Evolutionary conservation across 1,140 invertebrate genomes (phyloP).

Genomic region (Drosophila sturtevanti): DNA sequence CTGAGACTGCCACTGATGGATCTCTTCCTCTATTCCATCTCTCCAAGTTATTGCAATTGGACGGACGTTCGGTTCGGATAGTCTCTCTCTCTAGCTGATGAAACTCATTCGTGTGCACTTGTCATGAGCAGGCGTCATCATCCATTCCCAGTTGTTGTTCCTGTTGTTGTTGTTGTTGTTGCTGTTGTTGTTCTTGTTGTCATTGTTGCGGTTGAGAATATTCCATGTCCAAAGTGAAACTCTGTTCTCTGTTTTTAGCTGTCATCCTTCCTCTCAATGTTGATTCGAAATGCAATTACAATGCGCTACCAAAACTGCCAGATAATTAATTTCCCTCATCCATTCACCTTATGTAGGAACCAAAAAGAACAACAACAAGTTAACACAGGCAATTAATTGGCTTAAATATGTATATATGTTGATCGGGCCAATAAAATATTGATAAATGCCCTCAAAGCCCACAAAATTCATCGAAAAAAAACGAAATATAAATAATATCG

Average conservation of each 20-base stretch:
- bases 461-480: slow-evolving; percentile 36
- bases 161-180: too few relatives aligned
- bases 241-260: not conserved
- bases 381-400: slow-evolving; percentile 52
- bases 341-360: not conserved
- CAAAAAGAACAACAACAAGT: slow-evolving; percentile 18
- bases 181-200: slow-evolving; percentile 23
- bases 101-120: slow-evolving; percentile 61
- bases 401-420: too few relatives aligned
- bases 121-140: slow-evolving; percentile 40
- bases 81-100: slow-evolving; percentile 29
- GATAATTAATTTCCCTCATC: slow-evolving; percentile 42
- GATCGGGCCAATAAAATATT: slow-evolving; percentile 52
- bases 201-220: slow-evolving; percentile 21
- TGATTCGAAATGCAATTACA: slow-evolving; percentile 39
- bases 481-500: slow-evolving; percentile 7
- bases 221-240: not conserved
- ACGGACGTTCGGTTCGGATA: slow-evolving; percentile 21
- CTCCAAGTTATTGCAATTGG: not conserved
- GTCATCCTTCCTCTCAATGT: not conserved
- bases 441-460: slow-evolving; percentile 45
- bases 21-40: not conserved
- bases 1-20: not conserved
- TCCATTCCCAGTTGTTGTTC: slow-evolving; percentile 15
- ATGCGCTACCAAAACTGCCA: slow-evolving; percentile 15